Evolutionary conservation across 2,888 invertebrate genomes (phyloP).

Genomic region (Pherbina coryleti): DNA sequence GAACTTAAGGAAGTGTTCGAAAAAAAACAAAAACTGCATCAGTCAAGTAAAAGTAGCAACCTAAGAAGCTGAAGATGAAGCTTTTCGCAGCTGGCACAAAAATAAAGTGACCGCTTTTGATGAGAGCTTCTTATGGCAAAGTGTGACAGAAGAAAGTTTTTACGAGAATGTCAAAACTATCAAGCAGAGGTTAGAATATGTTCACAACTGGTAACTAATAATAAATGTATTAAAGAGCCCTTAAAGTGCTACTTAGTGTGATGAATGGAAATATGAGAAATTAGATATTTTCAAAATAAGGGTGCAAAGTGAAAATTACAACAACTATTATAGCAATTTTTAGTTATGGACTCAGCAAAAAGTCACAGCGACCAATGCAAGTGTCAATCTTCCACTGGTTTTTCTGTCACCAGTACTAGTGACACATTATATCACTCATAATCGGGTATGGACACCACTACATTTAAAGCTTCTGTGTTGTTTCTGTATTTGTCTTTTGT

Average conservation of each 20-base stretch:
- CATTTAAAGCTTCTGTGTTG: too few species aligned
- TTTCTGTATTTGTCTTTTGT: too few species aligned
- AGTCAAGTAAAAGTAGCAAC: background rate
- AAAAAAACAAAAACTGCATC: background rate
- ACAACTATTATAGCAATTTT: too few species aligned
- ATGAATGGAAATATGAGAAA: background rate
- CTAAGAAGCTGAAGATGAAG: background rate
- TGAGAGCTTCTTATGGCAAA: background rate
- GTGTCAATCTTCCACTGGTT: too few species aligned
- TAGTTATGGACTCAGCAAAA: too few species aligned
- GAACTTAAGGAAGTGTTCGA: background rate
- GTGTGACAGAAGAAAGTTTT: background rate
- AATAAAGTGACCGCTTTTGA: slow-evolving; percentile 13
- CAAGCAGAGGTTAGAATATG: background rate
- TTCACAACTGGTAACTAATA: background rate
- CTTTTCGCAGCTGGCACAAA: background rate
- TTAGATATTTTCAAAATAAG: too few species aligned
- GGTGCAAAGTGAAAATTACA: too few species aligned
- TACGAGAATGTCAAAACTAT: slow-evolving; percentile 12
- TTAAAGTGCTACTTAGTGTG: background rate
- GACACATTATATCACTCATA: too few species aligned
- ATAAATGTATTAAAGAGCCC: background rate
- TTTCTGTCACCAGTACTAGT: too few species aligned
- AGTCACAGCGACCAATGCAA: too few species aligned
- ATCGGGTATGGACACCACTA: too few species aligned